These are phyloP conservation scores for Characodon lateralis DNA, from an alignment of 2,797 vertebrate species.

Conservation along the genomic window DNA sequence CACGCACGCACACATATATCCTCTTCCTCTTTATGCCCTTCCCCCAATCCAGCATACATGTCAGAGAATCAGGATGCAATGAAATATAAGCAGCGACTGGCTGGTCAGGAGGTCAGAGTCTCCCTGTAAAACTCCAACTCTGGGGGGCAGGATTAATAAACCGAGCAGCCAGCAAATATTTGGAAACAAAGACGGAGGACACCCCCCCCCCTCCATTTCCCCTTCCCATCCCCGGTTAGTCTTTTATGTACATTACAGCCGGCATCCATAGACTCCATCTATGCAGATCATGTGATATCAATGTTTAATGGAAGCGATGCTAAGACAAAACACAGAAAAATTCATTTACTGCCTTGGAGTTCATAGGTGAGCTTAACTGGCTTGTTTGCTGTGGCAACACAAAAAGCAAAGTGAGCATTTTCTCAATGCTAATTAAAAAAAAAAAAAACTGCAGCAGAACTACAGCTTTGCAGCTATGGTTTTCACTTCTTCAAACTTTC, in stretches of 20 bases:
- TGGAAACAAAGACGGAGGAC: constrained; percentile 2
- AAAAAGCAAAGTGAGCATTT: neutral
- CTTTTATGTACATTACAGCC: neutral
- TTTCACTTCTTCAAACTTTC: neutral
- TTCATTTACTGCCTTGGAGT: neutral
- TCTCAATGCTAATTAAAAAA: neutral
- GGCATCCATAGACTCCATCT: neutral
- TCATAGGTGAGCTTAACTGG: constrained; percentile 9
- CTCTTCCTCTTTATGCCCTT: constrained; percentile 75
- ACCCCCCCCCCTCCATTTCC: neutral
- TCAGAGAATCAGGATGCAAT: constrained; percentile 79
- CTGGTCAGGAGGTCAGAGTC: constrained; percentile 70
- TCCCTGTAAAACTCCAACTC: constrained; percentile 27
- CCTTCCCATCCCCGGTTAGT: no score
- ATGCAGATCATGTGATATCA: constrained; percentile 17
- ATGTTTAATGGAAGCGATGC: constrained; percentile 10
- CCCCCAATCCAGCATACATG: constrained; percentile 74
- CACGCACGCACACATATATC: constrained; percentile 46
- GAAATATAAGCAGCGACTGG: constrained; percentile 71
- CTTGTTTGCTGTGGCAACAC: neutral
- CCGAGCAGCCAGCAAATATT: neutral
- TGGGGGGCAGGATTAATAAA: constrained; percentile 13
- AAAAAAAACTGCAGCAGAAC: constrained; percentile 31
- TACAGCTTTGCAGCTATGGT: neutral
- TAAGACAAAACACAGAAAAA: neutral